phyloP scores from a whole-genome alignment of 2,888 invertebrate species.

The Tiliacea citrago region DNA sequence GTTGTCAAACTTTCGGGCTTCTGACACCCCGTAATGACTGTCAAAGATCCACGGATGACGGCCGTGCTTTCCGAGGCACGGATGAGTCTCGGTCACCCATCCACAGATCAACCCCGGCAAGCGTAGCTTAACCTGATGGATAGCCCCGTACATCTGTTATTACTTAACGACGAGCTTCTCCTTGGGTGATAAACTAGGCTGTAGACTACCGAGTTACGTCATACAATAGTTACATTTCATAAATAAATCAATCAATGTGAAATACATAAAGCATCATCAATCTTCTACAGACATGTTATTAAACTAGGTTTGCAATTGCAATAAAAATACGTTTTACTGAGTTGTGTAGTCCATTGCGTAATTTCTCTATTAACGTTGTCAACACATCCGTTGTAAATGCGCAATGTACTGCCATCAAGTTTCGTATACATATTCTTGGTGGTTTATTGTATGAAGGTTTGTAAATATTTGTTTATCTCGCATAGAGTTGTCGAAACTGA shows the following conservation, averaged over 20 bases:
- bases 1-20: no score
- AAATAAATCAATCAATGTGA: conserved; percentile 42
- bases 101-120: no score
- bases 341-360: conserved; percentile 35
- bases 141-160: no score
- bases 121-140: no score
- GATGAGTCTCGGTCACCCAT: no score
- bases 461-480: conserved; percentile 72
- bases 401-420: conserved; percentile 36
- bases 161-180: no score
- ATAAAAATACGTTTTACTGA: conserved; percentile 13
- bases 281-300: conserved; percentile 27
- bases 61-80: no score
- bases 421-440: conserved; percentile 1
- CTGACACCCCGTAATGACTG: no score
- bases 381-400: conserved; percentile 45
- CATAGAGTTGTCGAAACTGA: conserved; percentile 72
- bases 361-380: conserved; percentile 35
- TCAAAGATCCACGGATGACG: no score
- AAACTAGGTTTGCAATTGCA: conserved; percentile 11
- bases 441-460: conserved; percentile 37
- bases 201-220: conserved; percentile 22
- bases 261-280: conserved; percentile 48
- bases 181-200: neutral
- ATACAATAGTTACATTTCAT: conserved; percentile 33